Evolutionary conservation across 2,888 invertebrate genomes (phyloP), one percentile per base, ranked within the genome.

Genomic region (Pammene aurita): DNA sequence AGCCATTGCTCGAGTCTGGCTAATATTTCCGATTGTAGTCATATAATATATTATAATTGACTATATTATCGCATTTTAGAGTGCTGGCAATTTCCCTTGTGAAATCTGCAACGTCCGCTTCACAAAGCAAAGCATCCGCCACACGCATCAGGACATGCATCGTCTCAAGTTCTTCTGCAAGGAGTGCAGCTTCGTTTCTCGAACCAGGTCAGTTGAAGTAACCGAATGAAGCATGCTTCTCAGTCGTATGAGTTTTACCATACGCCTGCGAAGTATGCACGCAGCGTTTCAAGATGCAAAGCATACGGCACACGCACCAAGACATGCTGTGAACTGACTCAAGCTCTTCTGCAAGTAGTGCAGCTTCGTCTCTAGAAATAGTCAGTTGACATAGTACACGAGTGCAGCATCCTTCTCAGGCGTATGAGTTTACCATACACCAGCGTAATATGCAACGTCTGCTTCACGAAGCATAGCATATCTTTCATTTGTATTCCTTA

Each of bases 101-200:
- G 74, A 72, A 9, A 60, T 74, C 18, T 74, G 74, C 52, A 50
- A 11, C 35, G 63, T 42, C 41, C 67, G 67, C 34, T 74, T 61
- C 46, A 58, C 16, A 52, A 66, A 18, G 67, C 69, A 61, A 13
- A 35, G 46, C 44, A 66, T 18, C 13, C 64, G 16, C 14, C 66
- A 66, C 41, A 60, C 58, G 18, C 66, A 66, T 35, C 66, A 66
- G 60, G 66, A 66, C 52, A 42, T 66, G 46, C 74, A 74, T 61
- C 69, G 71, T 41, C 58, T 63, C 10, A 68, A 66, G 46, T 72
- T 67, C 52, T 16, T 66, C 14, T 74, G 74, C 62, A 63, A 42
- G 26, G 50, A 65, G 54, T 74, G 71, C 65, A 42, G 35, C 13
- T 60, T 55, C 56, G 61, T 62, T 26, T 65, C 65, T 4, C 13